Evolutionary conservation across 1,140 invertebrate species (phyloP).

Genomic region (Trachymyrmex cornetzi): DNA sequence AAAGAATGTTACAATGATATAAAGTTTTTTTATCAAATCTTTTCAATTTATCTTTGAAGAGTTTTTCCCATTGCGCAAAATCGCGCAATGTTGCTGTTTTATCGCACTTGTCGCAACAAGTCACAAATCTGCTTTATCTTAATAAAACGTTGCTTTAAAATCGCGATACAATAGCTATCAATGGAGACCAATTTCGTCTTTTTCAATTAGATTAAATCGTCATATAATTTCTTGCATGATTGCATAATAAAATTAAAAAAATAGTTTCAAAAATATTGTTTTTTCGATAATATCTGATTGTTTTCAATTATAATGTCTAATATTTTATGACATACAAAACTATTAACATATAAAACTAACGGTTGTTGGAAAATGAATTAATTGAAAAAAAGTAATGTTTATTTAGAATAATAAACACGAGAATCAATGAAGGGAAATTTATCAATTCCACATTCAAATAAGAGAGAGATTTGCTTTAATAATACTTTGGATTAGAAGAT

Average conservation of each 20-base stretch:
- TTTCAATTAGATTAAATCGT: neutral
- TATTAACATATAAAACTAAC: neutral
- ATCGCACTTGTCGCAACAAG: neutral
- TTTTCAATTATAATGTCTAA: neutral
- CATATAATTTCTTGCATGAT: neutral
- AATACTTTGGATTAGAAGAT: neutral
- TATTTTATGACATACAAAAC: neutral
- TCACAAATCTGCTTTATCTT: neutral
- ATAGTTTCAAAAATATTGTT: conserved; percentile 18
- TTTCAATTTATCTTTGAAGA: conserved; percentile 4
- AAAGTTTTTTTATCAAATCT: conserved; percentile 2
- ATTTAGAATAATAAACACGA: neutral
- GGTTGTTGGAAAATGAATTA: neutral
- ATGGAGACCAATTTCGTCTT: neutral
- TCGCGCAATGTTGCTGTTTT: neutral
- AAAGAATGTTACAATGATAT: neutral
- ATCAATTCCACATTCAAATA: neutral
- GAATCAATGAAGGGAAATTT: neutral
- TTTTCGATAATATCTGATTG: neutral
- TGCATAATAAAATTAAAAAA: conserved; percentile 12
- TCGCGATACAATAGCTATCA: neutral
- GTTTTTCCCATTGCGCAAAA: neutral
- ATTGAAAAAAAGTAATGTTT: neutral
- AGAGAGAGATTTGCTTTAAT: conserved; percentile 3
- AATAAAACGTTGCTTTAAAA: conserved; percentile 16